phyloP scores from a whole-genome alignment of 2,797 vertebrate genomes.

The Sebastes itinus region DNA sequence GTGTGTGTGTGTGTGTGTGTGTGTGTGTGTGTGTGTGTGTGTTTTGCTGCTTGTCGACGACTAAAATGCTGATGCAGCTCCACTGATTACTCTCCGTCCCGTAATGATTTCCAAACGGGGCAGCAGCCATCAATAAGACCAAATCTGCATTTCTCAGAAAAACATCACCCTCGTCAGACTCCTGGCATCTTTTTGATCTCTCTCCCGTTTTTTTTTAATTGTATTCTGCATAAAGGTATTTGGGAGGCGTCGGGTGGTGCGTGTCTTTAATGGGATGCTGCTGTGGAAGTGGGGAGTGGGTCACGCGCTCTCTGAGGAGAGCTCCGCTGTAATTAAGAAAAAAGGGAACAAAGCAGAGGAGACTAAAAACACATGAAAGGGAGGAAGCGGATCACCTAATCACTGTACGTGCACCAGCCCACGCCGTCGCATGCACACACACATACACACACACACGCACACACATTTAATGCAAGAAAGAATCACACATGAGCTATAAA shows the following conservation, averaged over 20 bases:
- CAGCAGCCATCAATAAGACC: conserved; percentile 81
- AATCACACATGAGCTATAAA: conserved; percentile 16
- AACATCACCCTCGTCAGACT: conserved; percentile 73
- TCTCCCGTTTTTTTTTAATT: conserved; percentile 79
- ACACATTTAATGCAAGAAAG: conserved; percentile 10
- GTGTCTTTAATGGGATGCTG: conserved; percentile 73
- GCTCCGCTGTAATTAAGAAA: conserved; percentile 84
- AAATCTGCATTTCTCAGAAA: conserved; percentile 83
- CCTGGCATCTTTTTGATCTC: conserved; percentile 82
- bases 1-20: background rate
- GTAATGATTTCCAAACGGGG: conserved; percentile 81
- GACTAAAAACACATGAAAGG: conserved; percentile 83
- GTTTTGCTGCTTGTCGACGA: conserved; percentile 37
- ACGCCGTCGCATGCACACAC: conserved; percentile 2
- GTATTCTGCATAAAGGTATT: conserved; percentile 72
- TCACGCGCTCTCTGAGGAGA: conserved; percentile 79
- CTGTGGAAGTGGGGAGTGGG: conserved; percentile 69
- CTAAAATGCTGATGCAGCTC: conserved; percentile 81
- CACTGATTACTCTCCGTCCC: conserved; percentile 74
- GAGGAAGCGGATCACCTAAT: conserved; percentile 75
- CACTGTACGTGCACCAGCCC: conserved; percentile 53
- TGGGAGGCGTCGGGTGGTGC: conserved; percentile 24
- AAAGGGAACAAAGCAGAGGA: conserved; percentile 80
- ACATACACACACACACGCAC: background rate
- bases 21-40: background rate